These are phyloP conservation scores for Symphodus melops DNA, from an alignment of 2,113 vertebrate species.

Conservation along the genomic window DNA sequence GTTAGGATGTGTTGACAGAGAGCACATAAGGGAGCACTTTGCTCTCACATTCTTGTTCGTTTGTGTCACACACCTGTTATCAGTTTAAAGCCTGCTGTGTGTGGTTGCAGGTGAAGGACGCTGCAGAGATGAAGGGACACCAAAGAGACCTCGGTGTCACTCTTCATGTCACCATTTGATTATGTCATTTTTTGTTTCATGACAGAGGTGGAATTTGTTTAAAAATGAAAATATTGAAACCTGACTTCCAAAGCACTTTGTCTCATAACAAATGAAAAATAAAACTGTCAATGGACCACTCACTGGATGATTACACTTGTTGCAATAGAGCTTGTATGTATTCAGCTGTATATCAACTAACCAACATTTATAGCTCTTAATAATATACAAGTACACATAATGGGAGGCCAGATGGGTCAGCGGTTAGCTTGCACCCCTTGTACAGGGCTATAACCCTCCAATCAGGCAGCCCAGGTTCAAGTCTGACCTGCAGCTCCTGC, in stretches of 20 bases:
- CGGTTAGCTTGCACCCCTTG: too few species aligned
- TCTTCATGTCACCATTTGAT: not conserved
- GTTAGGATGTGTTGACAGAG: constrained; percentile 19
- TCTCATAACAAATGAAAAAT: too few species aligned
- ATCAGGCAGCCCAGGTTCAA: too few species aligned
- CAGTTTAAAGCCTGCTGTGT: not conserved
- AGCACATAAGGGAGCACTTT: constrained; percentile 51
- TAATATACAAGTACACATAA: too few species aligned
- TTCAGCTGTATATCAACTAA: too few species aligned
- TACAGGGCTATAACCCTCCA: too few species aligned
- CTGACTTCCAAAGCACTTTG: not conserved
- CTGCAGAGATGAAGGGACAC: not conserved
- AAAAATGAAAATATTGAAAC: not conserved
- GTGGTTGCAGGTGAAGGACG: constrained; percentile 36
- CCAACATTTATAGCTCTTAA: too few species aligned
- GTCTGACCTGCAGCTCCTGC: too few species aligned
- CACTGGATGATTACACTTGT: too few species aligned
- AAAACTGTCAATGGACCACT: too few species aligned
- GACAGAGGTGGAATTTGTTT: not conserved
- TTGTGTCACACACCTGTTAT: constrained; percentile 29
- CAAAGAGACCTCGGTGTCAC: not conserved
- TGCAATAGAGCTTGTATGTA: too few species aligned
- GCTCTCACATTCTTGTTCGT: constrained; percentile 27
- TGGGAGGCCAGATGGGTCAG: too few species aligned
- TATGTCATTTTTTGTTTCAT: not conserved